phyloP scores from a whole-genome alignment of 1,140 invertebrate species.

The Drosophila albomicans region DNA sequence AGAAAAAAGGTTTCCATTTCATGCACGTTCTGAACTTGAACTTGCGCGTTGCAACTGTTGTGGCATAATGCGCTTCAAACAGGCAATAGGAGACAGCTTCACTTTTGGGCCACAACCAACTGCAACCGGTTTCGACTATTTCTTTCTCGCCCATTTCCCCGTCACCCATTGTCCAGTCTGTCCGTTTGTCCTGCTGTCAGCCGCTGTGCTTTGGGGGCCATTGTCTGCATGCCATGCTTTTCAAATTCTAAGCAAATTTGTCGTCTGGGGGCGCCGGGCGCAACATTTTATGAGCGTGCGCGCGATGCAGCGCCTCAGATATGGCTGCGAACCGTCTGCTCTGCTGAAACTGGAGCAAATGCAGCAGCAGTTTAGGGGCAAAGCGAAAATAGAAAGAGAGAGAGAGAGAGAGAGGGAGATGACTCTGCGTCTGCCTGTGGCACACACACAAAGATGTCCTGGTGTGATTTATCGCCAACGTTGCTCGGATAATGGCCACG shows the following conservation, averaged over 20 bases:
- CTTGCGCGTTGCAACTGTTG: constrained; percentile 63
- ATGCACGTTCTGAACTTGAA: constrained; percentile 70
- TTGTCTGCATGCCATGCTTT: constrained; percentile 73
- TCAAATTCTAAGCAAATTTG: constrained; percentile 82
- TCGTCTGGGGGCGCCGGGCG: constrained; percentile 62
- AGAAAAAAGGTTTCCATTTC: constrained; percentile 60
- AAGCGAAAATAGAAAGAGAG: too few relatives aligned
- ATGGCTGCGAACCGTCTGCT: constrained; percentile 69
- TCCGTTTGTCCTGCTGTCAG: constrained; percentile 16
- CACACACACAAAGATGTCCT: constrained; percentile 78
- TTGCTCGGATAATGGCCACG: constrained; percentile 79
- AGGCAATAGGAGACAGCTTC: constrained; percentile 28
- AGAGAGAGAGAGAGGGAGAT: not conserved
- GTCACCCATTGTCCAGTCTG: not conserved
- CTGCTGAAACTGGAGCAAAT: constrained; percentile 8
- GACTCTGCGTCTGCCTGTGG: constrained; percentile 64
- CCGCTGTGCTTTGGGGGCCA: constrained; percentile 14
- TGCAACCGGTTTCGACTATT: constrained; percentile 32
- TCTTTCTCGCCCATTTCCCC: constrained; percentile 35
- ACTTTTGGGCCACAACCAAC: constrained; percentile 27
- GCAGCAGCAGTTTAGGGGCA: not conserved
- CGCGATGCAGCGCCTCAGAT: constrained; percentile 74
- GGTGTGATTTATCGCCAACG: constrained; percentile 79
- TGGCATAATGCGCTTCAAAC: constrained; percentile 47
- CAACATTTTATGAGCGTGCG: constrained; percentile 80